phyloP scores from a whole-genome alignment of 2,888 invertebrate genomes.

The Lithophane semibrunnea region DNA sequence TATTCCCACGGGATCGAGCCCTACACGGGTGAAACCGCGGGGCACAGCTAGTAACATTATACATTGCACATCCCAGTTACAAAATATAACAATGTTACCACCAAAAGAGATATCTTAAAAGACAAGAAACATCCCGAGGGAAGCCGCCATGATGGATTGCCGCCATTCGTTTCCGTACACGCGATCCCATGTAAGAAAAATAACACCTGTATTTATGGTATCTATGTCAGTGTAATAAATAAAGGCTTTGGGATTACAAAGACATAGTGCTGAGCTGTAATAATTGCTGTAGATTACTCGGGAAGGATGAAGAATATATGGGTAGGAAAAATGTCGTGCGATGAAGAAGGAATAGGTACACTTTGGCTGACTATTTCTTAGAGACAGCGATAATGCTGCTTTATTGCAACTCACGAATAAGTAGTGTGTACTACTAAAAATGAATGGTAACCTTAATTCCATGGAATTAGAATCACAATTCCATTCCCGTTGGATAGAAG shows the following conservation, averaged over 20 bases:
- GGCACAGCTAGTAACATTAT: neutral
- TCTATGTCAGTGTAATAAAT: conserved; percentile 38
- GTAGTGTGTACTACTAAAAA: neutral
- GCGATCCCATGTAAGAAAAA: conserved; percentile 58
- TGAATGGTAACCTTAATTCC: neutral
- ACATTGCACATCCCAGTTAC: neutral
- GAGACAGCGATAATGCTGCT: neutral
- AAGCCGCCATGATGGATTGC: conserved; percentile 59
- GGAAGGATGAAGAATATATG: neutral
- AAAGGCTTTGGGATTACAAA: conserved; percentile 38
- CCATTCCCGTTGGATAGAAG: neutral
- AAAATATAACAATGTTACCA: conserved; percentile 9
- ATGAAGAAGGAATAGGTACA: neutral
- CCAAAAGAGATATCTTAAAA: conserved; percentile 12
- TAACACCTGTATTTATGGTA: conserved; percentile 56
- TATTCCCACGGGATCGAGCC: no score
- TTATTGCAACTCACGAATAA: neutral
- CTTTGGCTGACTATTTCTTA: neutral
- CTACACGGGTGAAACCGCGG: no score
- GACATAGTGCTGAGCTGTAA: conserved; percentile 38
- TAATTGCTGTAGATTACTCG: conserved; percentile 44
- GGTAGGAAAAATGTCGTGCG: conserved; percentile 14
- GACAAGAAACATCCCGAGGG: conserved; percentile 25
- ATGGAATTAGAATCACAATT: neutral
- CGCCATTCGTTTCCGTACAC: conserved; percentile 52